Evolutionary conservation across 2,113 vertebrate genomes (phyloP).

Genomic region (Chitala chitala): DNA sequence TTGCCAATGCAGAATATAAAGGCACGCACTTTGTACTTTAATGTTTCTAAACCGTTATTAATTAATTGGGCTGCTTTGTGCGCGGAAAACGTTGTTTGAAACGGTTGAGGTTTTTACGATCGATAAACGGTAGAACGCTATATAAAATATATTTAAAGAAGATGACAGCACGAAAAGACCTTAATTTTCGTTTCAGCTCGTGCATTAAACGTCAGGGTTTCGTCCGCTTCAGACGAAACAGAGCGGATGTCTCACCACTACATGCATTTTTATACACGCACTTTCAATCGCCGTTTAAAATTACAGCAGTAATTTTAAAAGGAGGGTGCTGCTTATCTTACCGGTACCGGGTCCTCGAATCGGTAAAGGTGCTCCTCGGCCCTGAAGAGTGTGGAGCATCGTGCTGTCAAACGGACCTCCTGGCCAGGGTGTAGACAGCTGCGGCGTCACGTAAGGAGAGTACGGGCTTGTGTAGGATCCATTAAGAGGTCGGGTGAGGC

Average conservation of each 20-base stretch:
- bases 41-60: constrained; percentile 4
- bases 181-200: no score
- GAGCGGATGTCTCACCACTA: neutral
- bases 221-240: no score
- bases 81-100: no score
- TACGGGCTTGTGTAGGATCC: constrained; percentile 86
- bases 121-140: no score
- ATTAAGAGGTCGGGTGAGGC: constrained; percentile 74
- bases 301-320: no score
- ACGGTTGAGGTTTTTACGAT: no score
- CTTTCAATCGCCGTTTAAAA: no score
- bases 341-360: constrained; percentile 83
- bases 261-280: neutral
- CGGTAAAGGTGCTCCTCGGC: constrained; percentile 74
- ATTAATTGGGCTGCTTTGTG: constrained; percentile 12
- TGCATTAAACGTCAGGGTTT: no score
- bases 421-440: constrained; percentile 81
- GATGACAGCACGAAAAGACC: no score
- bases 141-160: no score
- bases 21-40: neutral
- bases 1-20: neutral
- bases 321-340: constrained; percentile 41
- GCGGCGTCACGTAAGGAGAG: constrained; percentile 79
- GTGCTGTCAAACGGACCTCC: constrained; percentile 83
- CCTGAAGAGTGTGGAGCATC: constrained; percentile 87